These are phyloP conservation scores for Takifugu bimaculatus DNA, from an alignment of 2,113 vertebrate genomes.

Conservation along the genomic window DNA sequence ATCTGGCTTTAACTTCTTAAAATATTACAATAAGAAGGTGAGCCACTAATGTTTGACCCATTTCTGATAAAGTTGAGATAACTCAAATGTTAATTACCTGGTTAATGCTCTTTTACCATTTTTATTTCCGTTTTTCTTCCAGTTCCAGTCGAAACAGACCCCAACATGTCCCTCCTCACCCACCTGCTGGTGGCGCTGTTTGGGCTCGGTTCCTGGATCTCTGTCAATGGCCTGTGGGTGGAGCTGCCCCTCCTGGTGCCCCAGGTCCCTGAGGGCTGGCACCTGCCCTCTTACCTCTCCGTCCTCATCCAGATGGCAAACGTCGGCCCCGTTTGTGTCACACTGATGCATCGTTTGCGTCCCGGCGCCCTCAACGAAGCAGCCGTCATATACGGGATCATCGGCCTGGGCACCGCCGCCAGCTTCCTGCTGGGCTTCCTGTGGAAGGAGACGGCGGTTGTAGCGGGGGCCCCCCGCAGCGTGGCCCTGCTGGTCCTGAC, in stretches of 20 bases:
- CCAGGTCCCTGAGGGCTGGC: conserved; percentile 80
- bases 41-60: too few species aligned
- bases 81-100: background rate
- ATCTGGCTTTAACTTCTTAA: too few species aligned
- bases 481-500: conserved; percentile 72
- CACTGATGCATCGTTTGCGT: conserved; percentile 73
- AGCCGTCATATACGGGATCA: conserved; percentile 67
- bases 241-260: conserved; percentile 80
- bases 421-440: conserved; percentile 78
- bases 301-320: conserved; percentile 82
- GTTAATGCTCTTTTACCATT: background rate
- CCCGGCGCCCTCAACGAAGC: conserved; percentile 69
- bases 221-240: conserved; percentile 83
- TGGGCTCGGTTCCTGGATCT: conserved; percentile 83
- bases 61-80: background rate
- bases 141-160: background rate
- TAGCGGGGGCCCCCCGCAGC: conserved; percentile 64
- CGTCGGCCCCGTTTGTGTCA: conserved; percentile 76
- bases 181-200: conserved; percentile 77
- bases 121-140: background rate
- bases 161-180: conserved; percentile 67
- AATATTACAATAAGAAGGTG: too few species aligned
- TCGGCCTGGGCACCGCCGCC: conserved; percentile 64
- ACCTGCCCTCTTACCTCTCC: conserved; percentile 81
- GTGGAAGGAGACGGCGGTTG: conserved; percentile 69